phyloP scores from a whole-genome alignment of 53 echinoderm and acorn worm species.

The Zoroaster sp. region DNA sequence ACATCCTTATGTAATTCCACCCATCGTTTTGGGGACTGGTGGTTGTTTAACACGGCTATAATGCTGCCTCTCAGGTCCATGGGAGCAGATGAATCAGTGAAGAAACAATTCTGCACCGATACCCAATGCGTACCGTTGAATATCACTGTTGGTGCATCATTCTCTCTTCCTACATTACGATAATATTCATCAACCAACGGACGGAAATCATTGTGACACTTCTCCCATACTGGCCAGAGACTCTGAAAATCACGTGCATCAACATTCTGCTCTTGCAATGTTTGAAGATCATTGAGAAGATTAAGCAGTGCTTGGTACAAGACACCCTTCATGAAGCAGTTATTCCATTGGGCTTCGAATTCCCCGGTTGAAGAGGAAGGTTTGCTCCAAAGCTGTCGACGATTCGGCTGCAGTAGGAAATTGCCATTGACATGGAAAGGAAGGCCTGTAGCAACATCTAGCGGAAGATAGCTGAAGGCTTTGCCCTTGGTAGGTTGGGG shows the following conservation, averaged over 20 bases:
- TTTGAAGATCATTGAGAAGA: conserved; percentile 37
- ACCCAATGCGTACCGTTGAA: conserved; percentile 15
- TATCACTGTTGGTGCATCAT: background rate
- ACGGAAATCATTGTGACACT: conserved; percentile 45
- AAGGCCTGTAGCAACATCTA: conserved; percentile 58
- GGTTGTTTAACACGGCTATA: background rate
- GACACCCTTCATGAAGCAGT: conserved; percentile 54
- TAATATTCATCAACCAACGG: conserved; percentile 53
- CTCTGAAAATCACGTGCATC: conserved; percentile 45
- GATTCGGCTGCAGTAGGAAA: conserved; percentile 69
- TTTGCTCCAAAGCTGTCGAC: conserved; percentile 52
- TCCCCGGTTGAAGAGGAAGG: conserved; percentile 10
- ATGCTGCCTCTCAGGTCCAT: background rate
- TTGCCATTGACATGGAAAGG: conserved; percentile 87
- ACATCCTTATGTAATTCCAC: conserved; percentile 1
- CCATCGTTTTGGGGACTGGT: background rate
- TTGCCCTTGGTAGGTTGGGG: background rate
- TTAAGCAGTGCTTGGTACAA: conserved; percentile 41
- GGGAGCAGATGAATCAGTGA: conserved; percentile 1
- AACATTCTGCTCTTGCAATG: background rate
- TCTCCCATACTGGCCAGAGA: conserved; percentile 51
- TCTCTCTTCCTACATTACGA: background rate
- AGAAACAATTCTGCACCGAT: conserved; percentile 17
- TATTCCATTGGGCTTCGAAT: conserved; percentile 58
- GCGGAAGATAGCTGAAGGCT: conserved; percentile 72